Evolutionary conservation across 2,113 vertebrate species (phyloP).

Genomic region (Chaetodon trifascialis): DNA sequence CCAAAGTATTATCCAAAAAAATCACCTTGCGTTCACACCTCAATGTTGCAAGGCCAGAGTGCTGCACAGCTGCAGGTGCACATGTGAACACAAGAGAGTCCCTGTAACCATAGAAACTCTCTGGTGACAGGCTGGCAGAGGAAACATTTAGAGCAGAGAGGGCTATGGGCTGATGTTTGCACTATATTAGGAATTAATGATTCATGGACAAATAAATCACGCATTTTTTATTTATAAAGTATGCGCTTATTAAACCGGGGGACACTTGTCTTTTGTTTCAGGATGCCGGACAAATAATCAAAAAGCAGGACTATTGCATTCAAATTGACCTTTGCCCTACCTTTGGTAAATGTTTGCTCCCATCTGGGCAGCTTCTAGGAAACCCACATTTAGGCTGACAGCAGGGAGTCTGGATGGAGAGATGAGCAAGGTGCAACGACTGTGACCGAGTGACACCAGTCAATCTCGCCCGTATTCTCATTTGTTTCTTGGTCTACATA

Average conservation of each 20-base stretch:
- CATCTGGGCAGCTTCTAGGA: constrained; percentile 4
- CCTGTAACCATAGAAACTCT: constrained; percentile 64
- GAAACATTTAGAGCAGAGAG: constrained; percentile 26
- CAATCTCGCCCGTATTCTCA: neutral
- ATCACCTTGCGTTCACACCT: constrained; percentile 32
- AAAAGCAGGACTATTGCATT: constrained; percentile 2
- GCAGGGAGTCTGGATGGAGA: neutral
- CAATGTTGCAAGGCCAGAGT: constrained; percentile 2
- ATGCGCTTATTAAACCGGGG: constrained; percentile 30
- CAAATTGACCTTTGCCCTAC: neutral
- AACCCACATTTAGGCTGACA: neutral
- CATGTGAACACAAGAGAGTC: constrained; percentile 37
- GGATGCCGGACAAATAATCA: constrained; percentile 18
- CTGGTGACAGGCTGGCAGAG: constrained; percentile 28
- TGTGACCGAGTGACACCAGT: neutral
- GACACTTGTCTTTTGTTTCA: constrained; percentile 27
- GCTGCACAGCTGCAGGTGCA: constrained; percentile 29
- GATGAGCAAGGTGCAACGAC: neutral
- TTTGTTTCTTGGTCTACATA: neutral
- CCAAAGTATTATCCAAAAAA: constrained; percentile 9
- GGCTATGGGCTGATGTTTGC: constrained; percentile 41
- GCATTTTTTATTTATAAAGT: constrained; percentile 46
- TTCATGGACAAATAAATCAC: constrained; percentile 56
- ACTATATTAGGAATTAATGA: constrained; percentile 63
- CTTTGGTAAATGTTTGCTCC: neutral